Evolutionary conservation across 2,113 vertebrate genomes (phyloP).

Genomic region (Recurvirostra avosetta): DNA sequence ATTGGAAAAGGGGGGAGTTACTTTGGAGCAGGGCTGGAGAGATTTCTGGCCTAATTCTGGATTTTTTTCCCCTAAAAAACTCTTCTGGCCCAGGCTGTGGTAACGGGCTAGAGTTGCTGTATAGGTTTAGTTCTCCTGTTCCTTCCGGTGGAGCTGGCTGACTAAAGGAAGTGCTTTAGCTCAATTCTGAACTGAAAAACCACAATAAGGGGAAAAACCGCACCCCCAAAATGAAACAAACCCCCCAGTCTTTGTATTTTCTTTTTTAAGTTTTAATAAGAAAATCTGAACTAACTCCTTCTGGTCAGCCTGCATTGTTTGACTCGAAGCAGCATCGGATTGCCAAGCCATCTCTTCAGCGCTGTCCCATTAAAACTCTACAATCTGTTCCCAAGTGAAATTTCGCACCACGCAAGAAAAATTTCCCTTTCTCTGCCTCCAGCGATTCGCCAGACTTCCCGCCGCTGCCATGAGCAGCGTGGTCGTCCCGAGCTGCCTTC

Average conservation of each 20-base stretch:
- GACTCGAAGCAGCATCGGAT: background rate
- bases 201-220: background rate
- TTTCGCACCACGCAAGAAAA: background rate
- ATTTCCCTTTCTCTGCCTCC: background rate
- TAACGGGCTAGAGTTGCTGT: background rate
- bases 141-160: background rate
- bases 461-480: rapidly evolving
- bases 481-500: background rate
- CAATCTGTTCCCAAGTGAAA: background rate
- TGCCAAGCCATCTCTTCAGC: background rate
- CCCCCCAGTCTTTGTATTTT: rapidly evolving
- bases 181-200: background rate
- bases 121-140: background rate
- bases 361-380: background rate
- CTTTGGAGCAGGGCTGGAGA: background rate
- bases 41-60: background rate
- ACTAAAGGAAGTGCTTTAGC: background rate
- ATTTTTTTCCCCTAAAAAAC: rapidly evolving
- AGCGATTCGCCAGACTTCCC: background rate
- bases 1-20: background rate
- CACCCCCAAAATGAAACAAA: background rate
- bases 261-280: background rate
- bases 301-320: background rate
- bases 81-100: background rate
- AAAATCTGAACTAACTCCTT: background rate